A percentile compares a stretch with the other conserved stretches of the same genome.
Evolutionary conservation across 1,140 invertebrate species (phyloP).

Genomic region (Leptinotarsa defecta): DNA sequence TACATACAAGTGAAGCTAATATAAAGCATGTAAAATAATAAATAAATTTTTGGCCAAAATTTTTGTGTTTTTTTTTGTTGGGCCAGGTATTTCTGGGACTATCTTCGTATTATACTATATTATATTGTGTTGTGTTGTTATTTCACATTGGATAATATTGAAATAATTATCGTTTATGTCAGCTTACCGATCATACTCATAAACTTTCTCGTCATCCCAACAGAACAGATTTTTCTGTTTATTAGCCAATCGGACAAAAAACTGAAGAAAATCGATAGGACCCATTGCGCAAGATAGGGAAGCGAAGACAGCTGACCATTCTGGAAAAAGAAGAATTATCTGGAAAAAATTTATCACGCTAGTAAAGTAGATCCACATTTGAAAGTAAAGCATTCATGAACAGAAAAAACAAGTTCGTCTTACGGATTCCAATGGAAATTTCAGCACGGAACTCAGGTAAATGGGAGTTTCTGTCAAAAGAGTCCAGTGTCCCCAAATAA

Average conservation of each 20-base stretch:
- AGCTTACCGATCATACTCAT: not conserved
- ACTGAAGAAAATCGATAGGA: not conserved
- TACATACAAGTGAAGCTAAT: too few relatives aligned
- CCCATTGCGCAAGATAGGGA: not conserved
- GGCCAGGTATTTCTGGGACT: too few relatives aligned
- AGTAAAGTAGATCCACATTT: too few relatives aligned
- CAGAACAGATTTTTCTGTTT: not conserved
- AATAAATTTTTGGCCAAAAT: too few relatives aligned
- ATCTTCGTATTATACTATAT: too few relatives aligned
- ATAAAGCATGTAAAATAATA: too few relatives aligned
- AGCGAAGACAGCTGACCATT: not conserved
- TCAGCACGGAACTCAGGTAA: constrained; percentile 82
- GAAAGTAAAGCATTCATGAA: too few relatives aligned
- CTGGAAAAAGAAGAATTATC: not conserved
- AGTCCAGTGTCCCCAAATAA: constrained; percentile 92
- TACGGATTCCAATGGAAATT: constrained; percentile 64
- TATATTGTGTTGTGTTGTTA: too few relatives aligned
- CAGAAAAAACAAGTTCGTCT: not conserved
- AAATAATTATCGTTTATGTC: too few relatives aligned
- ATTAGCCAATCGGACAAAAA: not conserved
- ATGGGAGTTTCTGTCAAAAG: constrained; percentile 87
- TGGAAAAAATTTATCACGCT: too few relatives aligned
- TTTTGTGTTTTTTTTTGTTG: too few relatives aligned
- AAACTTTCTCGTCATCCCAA: not conserved
- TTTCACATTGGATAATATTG: too few relatives aligned